A percentile compares a stretch with the other conserved stretches of the same genome.
phyloP scores from a whole-genome alignment of 2,797 vertebrate species.

The Spizella passerina region DNA sequence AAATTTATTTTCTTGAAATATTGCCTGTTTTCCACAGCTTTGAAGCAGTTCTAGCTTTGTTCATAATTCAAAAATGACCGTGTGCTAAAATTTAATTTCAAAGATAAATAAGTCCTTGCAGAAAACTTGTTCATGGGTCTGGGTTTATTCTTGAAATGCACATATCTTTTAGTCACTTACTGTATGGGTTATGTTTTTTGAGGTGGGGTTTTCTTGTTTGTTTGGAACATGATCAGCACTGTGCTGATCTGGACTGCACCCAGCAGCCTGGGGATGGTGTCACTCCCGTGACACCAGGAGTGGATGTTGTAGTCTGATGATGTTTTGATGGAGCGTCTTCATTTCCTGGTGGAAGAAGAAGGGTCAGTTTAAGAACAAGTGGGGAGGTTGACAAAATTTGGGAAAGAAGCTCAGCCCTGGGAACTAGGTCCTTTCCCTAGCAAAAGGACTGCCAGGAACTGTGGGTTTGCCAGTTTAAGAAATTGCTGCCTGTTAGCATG shows the following conservation, averaged over 20 bases:
- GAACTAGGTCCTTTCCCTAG: neutral
- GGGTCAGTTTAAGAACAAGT: neutral
- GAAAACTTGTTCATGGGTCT: neutral
- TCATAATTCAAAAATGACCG: constrained; percentile 5
- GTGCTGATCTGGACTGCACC: neutral
- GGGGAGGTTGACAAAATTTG: neutral
- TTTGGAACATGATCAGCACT: neutral
- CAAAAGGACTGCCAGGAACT: neutral
- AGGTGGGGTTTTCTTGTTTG: neutral
- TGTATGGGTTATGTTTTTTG: neutral
- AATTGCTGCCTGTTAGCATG: neutral
- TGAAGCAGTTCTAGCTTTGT: constrained; percentile 4
- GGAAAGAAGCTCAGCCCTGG: neutral
- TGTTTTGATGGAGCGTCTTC: neutral
- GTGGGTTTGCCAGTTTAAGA: neutral
- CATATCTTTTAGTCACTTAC: neutral
- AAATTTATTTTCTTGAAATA: constrained; percentile 18
- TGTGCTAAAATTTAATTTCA: constrained; percentile 36
- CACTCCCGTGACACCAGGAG: accelerated
- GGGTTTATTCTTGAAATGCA: neutral
- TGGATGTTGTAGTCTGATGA: accelerated
- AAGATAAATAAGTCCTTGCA: constrained; percentile 21
- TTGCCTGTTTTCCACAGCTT: neutral
- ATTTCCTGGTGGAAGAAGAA: neutral
- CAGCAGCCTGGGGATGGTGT: neutral